Percentiles rank a stretch among this genome's conserved stretches.
These are phyloP conservation scores for Agapornis canus DNA, from an alignment of 2,797 vertebrate genomes.

Conservation along the genomic window DNA sequence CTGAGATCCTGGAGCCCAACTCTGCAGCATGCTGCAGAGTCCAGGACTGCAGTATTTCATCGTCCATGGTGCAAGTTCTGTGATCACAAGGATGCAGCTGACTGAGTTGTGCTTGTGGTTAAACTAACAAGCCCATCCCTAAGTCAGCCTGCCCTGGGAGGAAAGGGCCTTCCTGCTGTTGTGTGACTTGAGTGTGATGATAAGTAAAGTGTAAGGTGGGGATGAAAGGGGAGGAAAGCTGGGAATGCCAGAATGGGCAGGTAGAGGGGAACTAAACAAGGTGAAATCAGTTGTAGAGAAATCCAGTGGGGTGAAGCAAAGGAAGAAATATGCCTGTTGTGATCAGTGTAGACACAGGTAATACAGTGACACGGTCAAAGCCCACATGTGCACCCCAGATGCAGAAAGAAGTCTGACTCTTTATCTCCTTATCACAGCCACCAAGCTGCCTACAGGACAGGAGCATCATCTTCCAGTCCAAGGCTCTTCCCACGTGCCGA, in stretches of 20 bases:
- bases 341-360: background rate
- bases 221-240: background rate
- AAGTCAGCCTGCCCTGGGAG: background rate
- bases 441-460: background rate
- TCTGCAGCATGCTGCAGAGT: background rate
- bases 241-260: background rate
- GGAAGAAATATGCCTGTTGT: background rate
- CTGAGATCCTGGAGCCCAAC: background rate
- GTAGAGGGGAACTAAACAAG: background rate
- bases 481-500: constrained; percentile 84
- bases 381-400: background rate
- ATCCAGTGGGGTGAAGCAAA: background rate
- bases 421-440: background rate
- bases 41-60: background rate
- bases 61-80: fast-evolving
- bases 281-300: background rate
- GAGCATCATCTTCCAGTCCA: constrained; percentile 71
- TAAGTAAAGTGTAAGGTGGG: background rate
- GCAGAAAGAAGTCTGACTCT: background rate
- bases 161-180: background rate
- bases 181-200: background rate
- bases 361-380: background rate
- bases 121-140: background rate
- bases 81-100: background rate
- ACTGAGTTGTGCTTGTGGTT: background rate